Percentiles rank a stretch among this genome's conserved stretches.
phyloP scores from a whole-genome alignment of 2,113 vertebrate genomes.

The Cyanoderma ruficeps region DNA sequence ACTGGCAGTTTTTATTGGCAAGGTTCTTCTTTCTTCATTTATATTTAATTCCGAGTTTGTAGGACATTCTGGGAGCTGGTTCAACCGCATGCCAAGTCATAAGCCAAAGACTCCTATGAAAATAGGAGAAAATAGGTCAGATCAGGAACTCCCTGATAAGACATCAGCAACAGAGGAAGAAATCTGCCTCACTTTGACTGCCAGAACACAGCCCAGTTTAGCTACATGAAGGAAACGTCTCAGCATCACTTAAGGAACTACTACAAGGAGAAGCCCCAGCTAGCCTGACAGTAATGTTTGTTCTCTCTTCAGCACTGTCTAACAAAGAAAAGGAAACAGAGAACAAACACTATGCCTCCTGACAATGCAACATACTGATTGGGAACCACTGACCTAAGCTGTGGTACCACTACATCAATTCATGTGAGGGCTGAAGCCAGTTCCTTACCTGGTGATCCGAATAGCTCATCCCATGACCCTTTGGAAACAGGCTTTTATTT shows the following conservation, averaged over 20 bases:
- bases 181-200: not conserved
- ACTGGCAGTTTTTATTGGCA: not conserved
- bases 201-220: not conserved
- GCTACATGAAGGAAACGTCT: not conserved
- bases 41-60: not conserved
- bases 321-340: not conserved
- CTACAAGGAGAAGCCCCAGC: not conserved
- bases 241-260: not conserved
- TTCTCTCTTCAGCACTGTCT: not conserved
- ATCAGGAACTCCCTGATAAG: not conserved
- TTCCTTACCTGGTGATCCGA: not conserved
- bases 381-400: not conserved
- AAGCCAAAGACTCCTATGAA: not conserved
- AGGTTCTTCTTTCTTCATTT: not conserved
- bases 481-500: not conserved
- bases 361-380: not conserved
- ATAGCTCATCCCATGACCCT: not conserved
- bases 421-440: not conserved
- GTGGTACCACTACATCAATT: not conserved
- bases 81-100: not conserved
- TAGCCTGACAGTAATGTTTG: not conserved
- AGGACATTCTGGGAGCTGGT: not conserved
- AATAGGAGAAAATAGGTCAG: not conserved
- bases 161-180: not conserved
- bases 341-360: not conserved